phyloP scores from a whole-genome alignment of 2,113 vertebrate genomes.

The Talpa occidentalis region DNA sequence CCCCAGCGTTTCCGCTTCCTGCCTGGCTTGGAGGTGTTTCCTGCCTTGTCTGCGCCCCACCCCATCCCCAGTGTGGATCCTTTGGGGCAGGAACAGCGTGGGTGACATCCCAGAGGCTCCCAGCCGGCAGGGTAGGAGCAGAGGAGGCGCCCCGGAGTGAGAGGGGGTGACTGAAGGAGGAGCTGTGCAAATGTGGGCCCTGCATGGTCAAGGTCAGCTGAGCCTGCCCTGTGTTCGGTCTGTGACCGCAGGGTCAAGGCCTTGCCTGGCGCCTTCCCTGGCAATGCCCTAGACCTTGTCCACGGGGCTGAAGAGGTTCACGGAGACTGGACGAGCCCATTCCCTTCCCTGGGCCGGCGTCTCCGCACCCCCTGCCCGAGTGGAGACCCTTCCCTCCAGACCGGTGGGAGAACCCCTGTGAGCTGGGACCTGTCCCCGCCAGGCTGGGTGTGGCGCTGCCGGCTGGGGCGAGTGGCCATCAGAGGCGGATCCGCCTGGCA shows the following conservation, averaged over 20 bases:
- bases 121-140: neutral
- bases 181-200: neutral
- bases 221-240: neutral
- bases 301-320: too few species aligned
- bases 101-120: constrained; percentile 13
- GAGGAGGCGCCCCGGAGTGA: neutral
- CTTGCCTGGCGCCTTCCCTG: rapidly evolving
- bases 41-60: constrained; percentile 50
- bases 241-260: neutral
- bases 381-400: neutral
- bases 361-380: neutral
- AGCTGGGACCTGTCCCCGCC: neutral
- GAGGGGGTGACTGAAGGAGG: neutral
- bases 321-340: neutral
- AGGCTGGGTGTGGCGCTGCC: neutral
- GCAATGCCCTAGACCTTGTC: too few species aligned
- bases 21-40: constrained; percentile 54
- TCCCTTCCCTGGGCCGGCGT: neutral
- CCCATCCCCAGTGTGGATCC: constrained; percentile 18
- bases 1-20: constrained; percentile 73
- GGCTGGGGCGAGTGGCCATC: constrained; percentile 10
- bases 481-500: constrained; percentile 56
- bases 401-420: neutral
- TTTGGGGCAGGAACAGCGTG: constrained; percentile 13
- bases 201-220: neutral